Percentiles rank a stretch among this genome's conserved stretches.
Conservation (phyloP, 2,113 vertebrate genomes). For the Lepus timidus region DNA sequence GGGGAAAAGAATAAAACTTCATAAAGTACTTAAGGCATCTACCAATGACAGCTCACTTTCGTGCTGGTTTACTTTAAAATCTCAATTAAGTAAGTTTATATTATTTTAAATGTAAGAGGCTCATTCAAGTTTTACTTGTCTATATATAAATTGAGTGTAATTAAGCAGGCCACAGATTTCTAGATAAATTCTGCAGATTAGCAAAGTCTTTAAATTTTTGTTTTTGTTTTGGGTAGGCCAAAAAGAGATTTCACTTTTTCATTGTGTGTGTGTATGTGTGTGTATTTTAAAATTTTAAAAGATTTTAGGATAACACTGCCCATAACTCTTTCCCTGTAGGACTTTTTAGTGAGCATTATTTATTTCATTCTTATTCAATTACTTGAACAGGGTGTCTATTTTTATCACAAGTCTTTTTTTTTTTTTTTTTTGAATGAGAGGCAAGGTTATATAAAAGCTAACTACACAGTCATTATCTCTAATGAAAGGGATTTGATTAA, state of each 20-base stretch:
- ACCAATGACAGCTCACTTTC: neutral
- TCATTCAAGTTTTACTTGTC: constrained; percentile 10
- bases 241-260: neutral
- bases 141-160: neutral
- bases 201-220: neutral
- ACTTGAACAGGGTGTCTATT: neutral
- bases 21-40: neutral
- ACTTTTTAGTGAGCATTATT: neutral
- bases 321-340: neutral
- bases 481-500: constrained; percentile 41
- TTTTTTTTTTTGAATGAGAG: neutral
- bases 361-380: neutral
- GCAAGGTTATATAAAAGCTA: constrained; percentile 25
- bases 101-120: neutral
- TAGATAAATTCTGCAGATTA: neutral
- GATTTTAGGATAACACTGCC: neutral
- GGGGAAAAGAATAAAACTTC: neutral
- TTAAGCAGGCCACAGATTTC: neutral
- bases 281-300: neutral
- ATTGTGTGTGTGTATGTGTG: neutral
- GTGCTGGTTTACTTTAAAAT: neutral
- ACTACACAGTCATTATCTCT: constrained; percentile 35
- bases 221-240: neutral
- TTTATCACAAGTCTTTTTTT: neutral
- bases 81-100: neutral